Evolutionary conservation across 2,797 vertebrate genomes (phyloP).

Genomic region (Alauda arvensis): DNA sequence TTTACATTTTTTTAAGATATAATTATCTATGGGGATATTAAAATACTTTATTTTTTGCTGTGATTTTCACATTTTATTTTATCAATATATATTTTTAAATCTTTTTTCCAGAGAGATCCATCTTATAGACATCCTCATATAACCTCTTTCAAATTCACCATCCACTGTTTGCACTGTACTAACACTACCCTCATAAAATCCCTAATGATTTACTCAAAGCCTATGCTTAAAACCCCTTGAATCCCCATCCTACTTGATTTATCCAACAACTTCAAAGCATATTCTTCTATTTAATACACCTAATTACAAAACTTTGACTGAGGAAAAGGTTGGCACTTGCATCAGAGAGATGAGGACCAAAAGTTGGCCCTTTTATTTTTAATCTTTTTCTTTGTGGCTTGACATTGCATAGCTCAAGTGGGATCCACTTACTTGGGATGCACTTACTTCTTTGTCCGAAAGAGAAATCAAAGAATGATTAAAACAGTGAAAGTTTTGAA

Average conservation of each 20-base stretch:
- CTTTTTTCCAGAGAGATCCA: background rate
- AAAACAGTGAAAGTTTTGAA: background rate
- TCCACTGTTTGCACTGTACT: background rate
- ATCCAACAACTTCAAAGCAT: conserved; percentile 21
- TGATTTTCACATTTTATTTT: background rate
- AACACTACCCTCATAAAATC: background rate
- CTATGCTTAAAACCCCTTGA: background rate
- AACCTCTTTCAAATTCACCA: background rate
- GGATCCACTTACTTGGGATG: background rate
- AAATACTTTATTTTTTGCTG: background rate
- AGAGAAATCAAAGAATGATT: background rate
- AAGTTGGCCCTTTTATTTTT: background rate
- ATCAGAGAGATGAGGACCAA: background rate
- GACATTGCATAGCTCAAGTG: background rate
- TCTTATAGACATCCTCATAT: background rate
- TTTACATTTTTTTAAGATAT: background rate
- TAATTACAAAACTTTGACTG: conserved; percentile 11
- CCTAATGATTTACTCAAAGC: background rate
- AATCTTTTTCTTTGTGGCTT: background rate
- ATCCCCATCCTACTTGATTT: background rate
- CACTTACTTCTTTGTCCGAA: background rate
- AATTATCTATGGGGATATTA: background rate
- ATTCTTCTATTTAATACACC: conserved; percentile 7
- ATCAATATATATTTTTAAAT: background rate
- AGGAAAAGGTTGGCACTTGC: background rate